Percentiles rank a stretch among this genome's conserved stretches.
Evolutionary conservation across 2,113 vertebrate genomes (phyloP).

Genomic region (Helogale parvula): DNA sequence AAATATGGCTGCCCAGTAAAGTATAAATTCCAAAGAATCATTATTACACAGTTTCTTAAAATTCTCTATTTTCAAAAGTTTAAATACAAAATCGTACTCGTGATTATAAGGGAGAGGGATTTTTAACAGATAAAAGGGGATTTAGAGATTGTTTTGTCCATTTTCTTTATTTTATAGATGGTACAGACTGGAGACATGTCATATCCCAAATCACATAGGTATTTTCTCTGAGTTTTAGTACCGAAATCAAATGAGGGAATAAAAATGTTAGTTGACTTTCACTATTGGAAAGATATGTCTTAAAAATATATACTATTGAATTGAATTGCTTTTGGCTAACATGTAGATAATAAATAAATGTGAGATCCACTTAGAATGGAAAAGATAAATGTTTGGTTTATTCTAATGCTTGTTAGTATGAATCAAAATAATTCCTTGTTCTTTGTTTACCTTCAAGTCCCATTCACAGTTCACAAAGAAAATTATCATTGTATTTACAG

Average conservation of each 20-base stretch:
- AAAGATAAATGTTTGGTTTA: not conserved
- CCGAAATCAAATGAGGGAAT: not conserved
- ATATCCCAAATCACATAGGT: not conserved
- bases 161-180: slow-evolving; percentile 10
- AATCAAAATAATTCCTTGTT: not conserved
- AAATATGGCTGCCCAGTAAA: slow-evolving; percentile 82
- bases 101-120: not conserved
- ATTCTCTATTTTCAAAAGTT: slow-evolving; percentile 43
- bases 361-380: not conserved
- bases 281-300: not conserved
- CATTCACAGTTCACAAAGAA: not conserved
- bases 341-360: not conserved
- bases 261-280: not conserved
- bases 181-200: not conserved
- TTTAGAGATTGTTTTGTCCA: not conserved
- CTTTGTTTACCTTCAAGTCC: not conserved
- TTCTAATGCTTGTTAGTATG: not conserved
- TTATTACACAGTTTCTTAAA: slow-evolving; percentile 57
- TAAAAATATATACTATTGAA: not conserved
- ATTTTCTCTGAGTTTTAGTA: not conserved
- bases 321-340: not conserved
- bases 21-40: slow-evolving; percentile 74
- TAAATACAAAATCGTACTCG: slow-evolving; percentile 55
- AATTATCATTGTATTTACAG: not conserved
- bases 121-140: not conserved